Evolutionary conservation across 1,140 invertebrate species (phyloP).

Genomic region (Bombus cullumanus): DNA sequence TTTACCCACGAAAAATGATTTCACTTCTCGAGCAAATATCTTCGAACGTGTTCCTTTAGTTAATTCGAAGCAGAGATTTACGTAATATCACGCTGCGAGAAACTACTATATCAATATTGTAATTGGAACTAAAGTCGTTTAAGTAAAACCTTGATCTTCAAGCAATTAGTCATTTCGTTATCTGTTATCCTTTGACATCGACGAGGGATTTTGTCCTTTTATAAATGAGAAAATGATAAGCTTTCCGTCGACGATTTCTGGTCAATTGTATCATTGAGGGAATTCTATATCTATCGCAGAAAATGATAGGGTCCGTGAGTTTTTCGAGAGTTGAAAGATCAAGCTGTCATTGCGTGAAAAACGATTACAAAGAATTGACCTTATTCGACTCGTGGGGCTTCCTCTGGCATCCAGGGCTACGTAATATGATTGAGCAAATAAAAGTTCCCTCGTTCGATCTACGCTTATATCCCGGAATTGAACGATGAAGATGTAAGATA

Average conservation of each 20-base stretch:
- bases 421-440: slow-evolving; percentile 61
- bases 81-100: background rate
- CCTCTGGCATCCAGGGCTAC: slow-evolving; percentile 2
- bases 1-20: background rate
- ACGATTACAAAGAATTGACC: slow-evolving; percentile 39
- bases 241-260: background rate
- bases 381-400: slow-evolving; percentile 20
- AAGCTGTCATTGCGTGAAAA: slow-evolving; percentile 49
- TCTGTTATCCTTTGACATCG: background rate
- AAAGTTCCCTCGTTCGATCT: slow-evolving; percentile 42
- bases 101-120: background rate
- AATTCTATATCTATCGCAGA: background rate
- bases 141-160: background rate
- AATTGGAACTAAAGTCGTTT: background rate
- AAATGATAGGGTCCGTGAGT: background rate
- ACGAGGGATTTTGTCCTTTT: background rate
- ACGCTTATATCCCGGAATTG: slow-evolving; percentile 40
- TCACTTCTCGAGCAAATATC: background rate
- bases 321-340: slow-evolving; percentile 10
- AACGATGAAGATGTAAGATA: slow-evolving; percentile 45
- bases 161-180: background rate
- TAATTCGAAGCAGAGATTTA: background rate
- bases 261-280: background rate
- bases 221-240: slow-evolving; percentile 3
- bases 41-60: background rate